Evolutionary conservation across 2,888 invertebrate species (phyloP).

Genomic region (Pammene fasciana): DNA sequence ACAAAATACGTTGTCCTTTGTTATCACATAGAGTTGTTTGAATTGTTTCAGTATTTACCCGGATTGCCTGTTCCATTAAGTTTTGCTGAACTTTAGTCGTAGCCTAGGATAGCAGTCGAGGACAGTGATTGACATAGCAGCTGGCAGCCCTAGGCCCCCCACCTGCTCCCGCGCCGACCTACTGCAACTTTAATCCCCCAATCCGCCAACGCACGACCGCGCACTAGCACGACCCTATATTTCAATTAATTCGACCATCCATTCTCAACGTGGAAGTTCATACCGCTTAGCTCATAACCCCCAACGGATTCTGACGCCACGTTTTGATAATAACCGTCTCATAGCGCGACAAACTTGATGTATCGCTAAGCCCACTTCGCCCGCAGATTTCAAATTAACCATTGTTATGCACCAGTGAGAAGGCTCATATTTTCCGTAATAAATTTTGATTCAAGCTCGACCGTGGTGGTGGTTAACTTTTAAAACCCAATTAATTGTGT

Average conservation of each 20-base stretch:
- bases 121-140: constrained; percentile 39
- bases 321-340: constrained; percentile 30
- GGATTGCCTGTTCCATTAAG: background rate
- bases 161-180: constrained; percentile 70
- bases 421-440: constrained; percentile 55
- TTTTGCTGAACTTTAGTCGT: constrained; percentile 20
- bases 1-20: constrained; percentile 2
- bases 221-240: constrained; percentile 76
- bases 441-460: constrained; percentile 58
- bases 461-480: constrained; percentile 61
- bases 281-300: constrained; percentile 69
- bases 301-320: constrained; percentile 44
- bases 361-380: constrained; percentile 24
- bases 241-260: constrained; percentile 80
- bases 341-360: constrained; percentile 30
- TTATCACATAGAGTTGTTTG: constrained; percentile 2
- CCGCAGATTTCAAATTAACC: constrained; percentile 35
- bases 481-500: constrained; percentile 67
- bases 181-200: constrained; percentile 79
- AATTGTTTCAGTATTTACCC: background rate
- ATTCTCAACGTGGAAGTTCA: constrained; percentile 70
- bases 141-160: constrained; percentile 48
- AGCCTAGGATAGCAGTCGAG: constrained; percentile 18
- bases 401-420: constrained; percentile 45
- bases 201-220: constrained; percentile 74